Percentiles rank a stretch among this genome's conserved stretches.
phyloP scores from a whole-genome alignment of 2,888 invertebrate genomes.

The Taphrorychus bicolor region DNA sequence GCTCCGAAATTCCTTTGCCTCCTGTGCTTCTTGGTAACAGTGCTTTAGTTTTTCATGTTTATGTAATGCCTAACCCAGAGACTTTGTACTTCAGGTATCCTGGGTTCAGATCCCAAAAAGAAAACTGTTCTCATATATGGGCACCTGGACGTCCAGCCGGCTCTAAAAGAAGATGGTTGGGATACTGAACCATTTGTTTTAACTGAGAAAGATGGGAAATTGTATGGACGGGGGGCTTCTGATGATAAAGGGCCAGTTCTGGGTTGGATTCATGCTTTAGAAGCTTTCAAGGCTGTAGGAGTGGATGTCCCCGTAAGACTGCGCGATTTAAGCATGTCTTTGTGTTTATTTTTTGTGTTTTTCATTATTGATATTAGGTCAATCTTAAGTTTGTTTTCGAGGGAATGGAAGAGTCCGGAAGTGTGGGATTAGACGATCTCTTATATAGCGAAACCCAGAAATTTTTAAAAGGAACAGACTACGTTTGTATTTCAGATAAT shows the following conservation, averaged over 20 bases:
- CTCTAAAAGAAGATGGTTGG: conserved; percentile 93
- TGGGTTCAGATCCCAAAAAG: conserved; percentile 66
- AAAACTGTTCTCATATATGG: conserved; percentile 96
- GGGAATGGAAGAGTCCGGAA: conserved; percentile 98
- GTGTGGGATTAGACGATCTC: conserved; percentile 91
- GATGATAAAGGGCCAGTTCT: conserved; percentile 95
- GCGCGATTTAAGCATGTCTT: neutral
- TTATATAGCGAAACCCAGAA: conserved; percentile 74
- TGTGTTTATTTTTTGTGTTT: neutral
- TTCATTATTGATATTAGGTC: conserved; percentile 57
- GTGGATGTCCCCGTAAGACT: conserved; percentile 63
- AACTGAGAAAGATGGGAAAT: conserved; percentile 85
- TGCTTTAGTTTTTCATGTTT: neutral
- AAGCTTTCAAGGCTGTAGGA: conserved; percentile 79
- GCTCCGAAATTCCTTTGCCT: conserved; percentile 77
- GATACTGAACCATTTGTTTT: conserved; percentile 92
- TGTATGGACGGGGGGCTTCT: conserved; percentile 87
- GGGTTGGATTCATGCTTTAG: conserved; percentile 94
- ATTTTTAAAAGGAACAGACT: conserved; percentile 87
- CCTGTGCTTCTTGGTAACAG: conserved; percentile 78
- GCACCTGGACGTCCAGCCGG: conserved; percentile 98
- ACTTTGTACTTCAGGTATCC: conserved; percentile 53
- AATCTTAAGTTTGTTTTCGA: conserved; percentile 92
- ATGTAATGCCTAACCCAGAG: conserved; percentile 61
- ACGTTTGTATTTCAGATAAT: conserved; percentile 97